These are phyloP conservation scores for Ceratothoa steindachneri DNA, from an alignment of 2,888 invertebrate genomes.

Conservation along the genomic window DNA sequence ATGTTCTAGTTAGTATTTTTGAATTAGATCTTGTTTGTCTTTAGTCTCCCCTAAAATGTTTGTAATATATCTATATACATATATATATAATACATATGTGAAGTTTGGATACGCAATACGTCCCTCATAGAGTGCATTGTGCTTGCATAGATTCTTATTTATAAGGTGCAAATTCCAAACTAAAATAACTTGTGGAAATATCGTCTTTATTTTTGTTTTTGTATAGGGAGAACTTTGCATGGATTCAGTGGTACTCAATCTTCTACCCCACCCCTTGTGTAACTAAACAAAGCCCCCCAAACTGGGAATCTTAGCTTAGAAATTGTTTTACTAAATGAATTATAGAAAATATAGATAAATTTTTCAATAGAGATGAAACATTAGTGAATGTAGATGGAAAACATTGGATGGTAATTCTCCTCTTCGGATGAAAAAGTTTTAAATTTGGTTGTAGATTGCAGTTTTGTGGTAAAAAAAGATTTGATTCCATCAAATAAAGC, in stretches of 20 bases:
- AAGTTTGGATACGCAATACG: not conserved
- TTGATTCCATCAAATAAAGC: no score
- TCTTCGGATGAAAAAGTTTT: not conserved
- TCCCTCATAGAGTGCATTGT: not conserved
- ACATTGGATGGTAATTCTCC: not conserved
- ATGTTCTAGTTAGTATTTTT: not conserved
- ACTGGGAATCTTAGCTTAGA: not conserved
- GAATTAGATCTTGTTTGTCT: not conserved
- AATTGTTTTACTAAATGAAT: not conserved
- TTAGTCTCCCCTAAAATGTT: not conserved
- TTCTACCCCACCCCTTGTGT: not conserved
- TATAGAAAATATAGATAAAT: not conserved
- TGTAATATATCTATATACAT: not conserved
- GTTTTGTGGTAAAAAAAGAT: slow-evolving; percentile 2
- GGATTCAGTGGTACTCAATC: not conserved
- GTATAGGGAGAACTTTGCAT: not conserved
- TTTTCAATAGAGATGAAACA: not conserved
- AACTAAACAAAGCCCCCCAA: not conserved
- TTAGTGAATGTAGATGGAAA: not conserved
- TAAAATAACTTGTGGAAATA: no score
- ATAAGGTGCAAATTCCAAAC: no score
- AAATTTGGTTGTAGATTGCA: slow-evolving; percentile 7
- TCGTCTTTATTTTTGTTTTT: not conserved
- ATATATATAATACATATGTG: not conserved
- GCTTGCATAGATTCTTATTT: not conserved